Evolutionary conservation across 1,140 invertebrate genomes (phyloP).

Genomic region (Ips nitidus): DNA sequence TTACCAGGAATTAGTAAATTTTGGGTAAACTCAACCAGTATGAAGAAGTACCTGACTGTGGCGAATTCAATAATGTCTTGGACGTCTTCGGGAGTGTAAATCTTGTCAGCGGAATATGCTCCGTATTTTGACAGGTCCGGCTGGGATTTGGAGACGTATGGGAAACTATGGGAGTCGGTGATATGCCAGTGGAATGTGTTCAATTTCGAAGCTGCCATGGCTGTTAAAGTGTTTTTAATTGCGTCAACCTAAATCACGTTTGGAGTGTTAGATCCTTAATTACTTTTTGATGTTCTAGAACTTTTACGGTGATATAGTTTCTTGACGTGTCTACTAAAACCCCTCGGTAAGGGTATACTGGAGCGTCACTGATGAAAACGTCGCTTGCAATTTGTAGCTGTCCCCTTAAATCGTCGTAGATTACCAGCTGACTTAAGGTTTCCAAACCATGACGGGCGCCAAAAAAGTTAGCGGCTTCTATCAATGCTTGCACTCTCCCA

Average conservation of each 20-base stretch:
- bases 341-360: conserved; percentile 74
- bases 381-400: conserved; percentile 63
- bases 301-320: conserved; percentile 66
- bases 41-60: conserved; percentile 13
- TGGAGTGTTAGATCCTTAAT: neutral
- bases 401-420: conserved; percentile 66
- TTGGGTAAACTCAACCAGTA: neutral
- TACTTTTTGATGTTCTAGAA: neutral
- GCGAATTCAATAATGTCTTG: conserved; percentile 69
- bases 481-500: conserved; percentile 60
- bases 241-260: conserved; percentile 48
- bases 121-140: conserved; percentile 72
- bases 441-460: conserved; percentile 77
- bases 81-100: conserved; percentile 59
- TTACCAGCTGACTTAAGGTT: conserved; percentile 74
- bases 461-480: conserved; percentile 67
- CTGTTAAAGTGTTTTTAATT: conserved; percentile 75
- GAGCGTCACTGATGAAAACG: conserved; percentile 66
- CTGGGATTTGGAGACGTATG: conserved; percentile 67
- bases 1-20: neutral
- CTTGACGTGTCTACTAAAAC: conserved; percentile 76
- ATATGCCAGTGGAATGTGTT: conserved; percentile 91
- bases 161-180: conserved; percentile 86
- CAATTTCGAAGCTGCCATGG: conserved; percentile 77
- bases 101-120: conserved; percentile 68